Conservation (phyloP, 2,888 invertebrate species). For the Diogma glabrata region DNA sequence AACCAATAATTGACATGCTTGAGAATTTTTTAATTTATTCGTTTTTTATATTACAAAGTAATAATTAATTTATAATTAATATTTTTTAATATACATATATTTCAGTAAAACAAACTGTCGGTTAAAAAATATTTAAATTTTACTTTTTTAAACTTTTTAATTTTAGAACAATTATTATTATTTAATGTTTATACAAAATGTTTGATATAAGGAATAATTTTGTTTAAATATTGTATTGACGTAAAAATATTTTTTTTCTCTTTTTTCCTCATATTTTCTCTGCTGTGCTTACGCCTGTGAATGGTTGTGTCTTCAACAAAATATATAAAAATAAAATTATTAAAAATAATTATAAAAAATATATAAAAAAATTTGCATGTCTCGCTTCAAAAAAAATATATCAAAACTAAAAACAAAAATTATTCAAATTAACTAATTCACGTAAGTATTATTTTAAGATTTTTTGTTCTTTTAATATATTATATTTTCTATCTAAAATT, state of each 20-base stretch:
- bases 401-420: constrained; percentile 6
- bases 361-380: constrained; percentile 17
- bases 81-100: no score
- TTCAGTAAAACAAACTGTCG: not conserved
- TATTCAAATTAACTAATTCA: constrained; percentile 40
- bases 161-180: not conserved
- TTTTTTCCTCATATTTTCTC: constrained; percentile 61
- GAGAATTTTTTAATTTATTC: no score
- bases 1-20: no score
- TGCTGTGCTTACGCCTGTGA: constrained; percentile 74
- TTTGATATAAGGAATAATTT: constrained; percentile 14
- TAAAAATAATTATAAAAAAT: constrained; percentile 11
- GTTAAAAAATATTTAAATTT: not conserved
- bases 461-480: constrained; percentile 7
- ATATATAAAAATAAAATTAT: constrained; percentile 26
- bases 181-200: constrained; percentile 6
- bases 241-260: constrained; percentile 56
- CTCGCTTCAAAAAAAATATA: constrained; percentile 15
- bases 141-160: not conserved
- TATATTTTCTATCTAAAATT: no score
- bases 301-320: constrained; percentile 66
- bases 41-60: no score
- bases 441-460: constrained; percentile 56
- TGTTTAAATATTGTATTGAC: constrained; percentile 23
- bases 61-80: no score